phyloP scores from a whole-genome alignment of 2,797 vertebrate species.

The Fratercula arctica region DNA sequence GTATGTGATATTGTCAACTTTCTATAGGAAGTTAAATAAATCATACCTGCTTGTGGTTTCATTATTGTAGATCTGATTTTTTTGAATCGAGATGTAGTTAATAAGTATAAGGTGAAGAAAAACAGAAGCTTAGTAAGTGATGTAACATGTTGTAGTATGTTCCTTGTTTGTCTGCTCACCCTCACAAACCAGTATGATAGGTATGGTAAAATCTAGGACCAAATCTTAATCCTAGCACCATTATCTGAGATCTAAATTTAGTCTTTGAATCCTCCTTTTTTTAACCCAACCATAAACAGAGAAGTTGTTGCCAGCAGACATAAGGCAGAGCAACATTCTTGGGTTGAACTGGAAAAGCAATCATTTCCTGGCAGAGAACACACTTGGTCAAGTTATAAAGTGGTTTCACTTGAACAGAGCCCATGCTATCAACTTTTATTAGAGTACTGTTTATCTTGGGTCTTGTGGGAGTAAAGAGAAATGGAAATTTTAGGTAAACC shows the following conservation, averaged over 20 bases:
- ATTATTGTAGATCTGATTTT: not conserved
- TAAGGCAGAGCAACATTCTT: slow-evolving; percentile 74
- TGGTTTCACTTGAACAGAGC: slow-evolving; percentile 68
- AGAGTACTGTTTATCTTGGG: slow-evolving; percentile 70
- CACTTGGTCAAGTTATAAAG: slow-evolving; percentile 62
- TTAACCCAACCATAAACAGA: slow-evolving; percentile 64
- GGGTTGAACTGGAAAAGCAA: slow-evolving; percentile 67
- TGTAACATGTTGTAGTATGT: not conserved
- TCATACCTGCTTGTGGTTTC: not conserved
- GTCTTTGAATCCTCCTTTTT: slow-evolving; percentile 24
- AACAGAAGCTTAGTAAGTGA: not conserved
- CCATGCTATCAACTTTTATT: slow-evolving; percentile 69
- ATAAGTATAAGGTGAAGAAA: not conserved
- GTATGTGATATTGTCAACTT: not conserved
- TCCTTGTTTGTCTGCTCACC: not conserved
- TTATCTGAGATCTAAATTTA: slow-evolving; percentile 15
- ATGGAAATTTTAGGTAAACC: slow-evolving; percentile 58
- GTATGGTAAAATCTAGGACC: not conserved
- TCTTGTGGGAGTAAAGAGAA: slow-evolving; percentile 52
- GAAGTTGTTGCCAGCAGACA: slow-evolving; percentile 64
- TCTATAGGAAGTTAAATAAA: not conserved
- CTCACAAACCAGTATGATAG: not conserved
- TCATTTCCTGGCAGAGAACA: slow-evolving; percentile 74
- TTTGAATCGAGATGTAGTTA: not conserved
- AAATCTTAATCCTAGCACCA: not conserved